Percentiles rank a stretch among this genome's conserved stretches.
Evolutionary conservation across 2,797 vertebrate genomes (phyloP).

Genomic region (Sebastes flavidus): DNA sequence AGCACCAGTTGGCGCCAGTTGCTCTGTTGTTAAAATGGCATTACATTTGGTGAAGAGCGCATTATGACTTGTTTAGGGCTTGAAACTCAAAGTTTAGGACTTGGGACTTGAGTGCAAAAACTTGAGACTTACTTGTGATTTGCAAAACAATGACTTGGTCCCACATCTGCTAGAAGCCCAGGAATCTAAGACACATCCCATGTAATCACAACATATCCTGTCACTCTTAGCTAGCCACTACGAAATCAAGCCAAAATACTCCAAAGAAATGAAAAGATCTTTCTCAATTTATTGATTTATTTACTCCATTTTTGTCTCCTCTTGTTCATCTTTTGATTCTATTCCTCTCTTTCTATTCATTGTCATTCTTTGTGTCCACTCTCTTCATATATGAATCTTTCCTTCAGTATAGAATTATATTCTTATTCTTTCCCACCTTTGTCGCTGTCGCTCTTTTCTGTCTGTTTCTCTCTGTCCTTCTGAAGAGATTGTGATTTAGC

Average conservation of each 20-base stretch:
- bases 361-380: not conserved
- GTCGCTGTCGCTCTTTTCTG: not conserved
- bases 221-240: not conserved
- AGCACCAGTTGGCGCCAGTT: too few relatives aligned
- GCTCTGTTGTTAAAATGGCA: too few relatives aligned
- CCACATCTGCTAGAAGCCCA: not conserved
- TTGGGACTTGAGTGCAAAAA: too few relatives aligned
- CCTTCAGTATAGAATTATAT: not conserved
- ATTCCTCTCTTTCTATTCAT: not conserved
- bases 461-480: not conserved
- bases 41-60: too few relatives aligned
- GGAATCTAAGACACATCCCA: not conserved
- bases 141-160: too few relatives aligned
- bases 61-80: too few relatives aligned
- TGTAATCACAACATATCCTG: not conserved
- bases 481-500: conserved; percentile 33
- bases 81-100: too few relatives aligned
- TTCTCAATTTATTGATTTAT: not conserved
- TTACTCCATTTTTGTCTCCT: not conserved
- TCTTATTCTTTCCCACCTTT: not conserved
- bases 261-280: not conserved
- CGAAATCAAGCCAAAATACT: not conserved
- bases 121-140: too few relatives aligned
- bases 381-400: not conserved
- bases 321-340: not conserved